Conservation (phyloP, 2,113 vertebrate genomes). For the Condylura cristata region DNA sequence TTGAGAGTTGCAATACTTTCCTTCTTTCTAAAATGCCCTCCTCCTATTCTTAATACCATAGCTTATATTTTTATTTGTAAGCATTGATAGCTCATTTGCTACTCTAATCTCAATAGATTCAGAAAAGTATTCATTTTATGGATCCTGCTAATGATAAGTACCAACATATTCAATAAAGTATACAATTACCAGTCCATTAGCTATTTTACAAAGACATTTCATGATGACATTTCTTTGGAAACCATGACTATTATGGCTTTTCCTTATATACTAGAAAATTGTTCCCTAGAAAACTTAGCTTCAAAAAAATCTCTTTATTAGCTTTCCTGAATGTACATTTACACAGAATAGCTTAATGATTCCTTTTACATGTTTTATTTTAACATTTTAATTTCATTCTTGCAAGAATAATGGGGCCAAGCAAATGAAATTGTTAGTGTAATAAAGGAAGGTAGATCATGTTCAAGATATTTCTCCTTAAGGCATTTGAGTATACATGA, state of each 20-base stretch:
- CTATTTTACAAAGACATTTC: constrained; percentile 62
- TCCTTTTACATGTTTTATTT: constrained; percentile 60
- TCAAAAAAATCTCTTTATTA: constrained; percentile 32
- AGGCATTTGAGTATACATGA: neutral
- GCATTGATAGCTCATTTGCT: constrained; percentile 55
- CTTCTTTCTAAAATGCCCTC: neutral
- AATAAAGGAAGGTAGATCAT: neutral
- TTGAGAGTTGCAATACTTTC: constrained; percentile 7
- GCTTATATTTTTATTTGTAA: constrained; percentile 47
- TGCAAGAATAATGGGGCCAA: constrained; percentile 38
- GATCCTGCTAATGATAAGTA: constrained; percentile 58
- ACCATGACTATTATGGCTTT: constrained; percentile 26
- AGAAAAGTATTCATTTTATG: constrained; percentile 57
- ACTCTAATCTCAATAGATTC: constrained; percentile 50
- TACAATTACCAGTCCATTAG: constrained; percentile 67
- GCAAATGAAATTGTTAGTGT: constrained; percentile 27
- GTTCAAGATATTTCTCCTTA: constrained; percentile 1
- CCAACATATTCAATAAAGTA: constrained; percentile 49
- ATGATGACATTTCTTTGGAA: constrained; percentile 47
- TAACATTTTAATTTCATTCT: constrained; percentile 53
- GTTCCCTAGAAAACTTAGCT: constrained; percentile 56
- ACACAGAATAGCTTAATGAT: constrained; percentile 23
- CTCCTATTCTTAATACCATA: neutral
- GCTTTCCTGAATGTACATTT: constrained; percentile 3
- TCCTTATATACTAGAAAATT: constrained; percentile 60